A percentile compares a stretch with the other conserved stretches of the same genome.
These are phyloP conservation scores for Bufo bufo DNA, from an alignment of 2,113 vertebrate genomes.

Conservation along the genomic window DNA sequence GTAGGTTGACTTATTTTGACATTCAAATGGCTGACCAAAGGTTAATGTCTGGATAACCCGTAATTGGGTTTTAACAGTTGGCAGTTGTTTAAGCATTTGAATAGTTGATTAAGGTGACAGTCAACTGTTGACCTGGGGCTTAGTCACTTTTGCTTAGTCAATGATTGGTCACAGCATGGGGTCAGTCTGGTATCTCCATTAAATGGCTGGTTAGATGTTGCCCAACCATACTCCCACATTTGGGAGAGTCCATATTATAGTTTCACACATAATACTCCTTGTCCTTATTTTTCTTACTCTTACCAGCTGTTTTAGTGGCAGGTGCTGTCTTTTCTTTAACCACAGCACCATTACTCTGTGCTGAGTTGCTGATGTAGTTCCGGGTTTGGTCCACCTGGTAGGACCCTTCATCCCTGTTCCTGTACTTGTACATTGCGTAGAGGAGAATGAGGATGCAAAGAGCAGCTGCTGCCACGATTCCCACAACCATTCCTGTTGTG, in stretches of 20 bases:
- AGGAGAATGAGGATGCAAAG: slow-evolving; percentile 97
- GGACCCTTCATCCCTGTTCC: slow-evolving; percentile 93
- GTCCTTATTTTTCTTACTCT: slow-evolving; percentile 95
- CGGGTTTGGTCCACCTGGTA: slow-evolving; percentile 91
- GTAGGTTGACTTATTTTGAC: slow-evolving; percentile 41
- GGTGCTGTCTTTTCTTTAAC: slow-evolving; percentile 87
- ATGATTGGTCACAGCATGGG: slow-evolving; percentile 56
- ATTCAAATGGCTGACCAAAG: slow-evolving; percentile 55
- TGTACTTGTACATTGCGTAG: slow-evolving; percentile 98
- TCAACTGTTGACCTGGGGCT: slow-evolving; percentile 39
- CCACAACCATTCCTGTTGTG: slow-evolving; percentile 96
- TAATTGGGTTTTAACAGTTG: slow-evolving; percentile 32
- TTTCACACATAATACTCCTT: slow-evolving; percentile 93
- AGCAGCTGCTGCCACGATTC: slow-evolving; percentile 92
- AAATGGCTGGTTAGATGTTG: slow-evolving; percentile 47
- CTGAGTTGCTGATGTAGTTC: slow-evolving; percentile 86
- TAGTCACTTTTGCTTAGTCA: slow-evolving; percentile 53
- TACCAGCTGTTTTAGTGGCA: slow-evolving; percentile 83
- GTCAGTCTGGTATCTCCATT: slow-evolving; percentile 52
- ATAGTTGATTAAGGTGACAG: slow-evolving; percentile 43
- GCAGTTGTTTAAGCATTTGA: slow-evolving; percentile 48
- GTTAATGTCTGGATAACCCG: slow-evolving; percentile 27
- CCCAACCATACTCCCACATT: slow-evolving; percentile 36
- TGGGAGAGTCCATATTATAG: slow-evolving; percentile 47
- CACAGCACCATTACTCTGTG: slow-evolving; percentile 85